Conservation (phyloP, 2,113 vertebrate species). For the Pionites leucogaster region DNA sequence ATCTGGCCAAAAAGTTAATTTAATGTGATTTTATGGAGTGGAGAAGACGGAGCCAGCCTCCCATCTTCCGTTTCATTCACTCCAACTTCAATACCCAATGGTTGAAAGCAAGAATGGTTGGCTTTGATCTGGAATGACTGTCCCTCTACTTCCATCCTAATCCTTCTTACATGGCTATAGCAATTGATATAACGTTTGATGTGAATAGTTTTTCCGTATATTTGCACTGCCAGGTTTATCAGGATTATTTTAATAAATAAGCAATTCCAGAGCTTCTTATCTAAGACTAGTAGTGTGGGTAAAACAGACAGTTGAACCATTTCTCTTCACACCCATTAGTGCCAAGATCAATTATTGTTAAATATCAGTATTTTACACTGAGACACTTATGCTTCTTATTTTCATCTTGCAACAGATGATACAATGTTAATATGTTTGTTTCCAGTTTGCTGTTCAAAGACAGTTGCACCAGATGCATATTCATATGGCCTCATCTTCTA, state of each 20-base stretch:
- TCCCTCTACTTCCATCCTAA: neutral
- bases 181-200: neutral
- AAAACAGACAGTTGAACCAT: neutral
- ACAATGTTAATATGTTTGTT: rapidly evolving
- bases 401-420: neutral
- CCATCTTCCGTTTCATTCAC: neutral
- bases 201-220: neutral
- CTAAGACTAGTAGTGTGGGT: neutral
- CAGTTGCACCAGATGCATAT: neutral
- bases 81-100: neutral
- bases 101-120: neutral
- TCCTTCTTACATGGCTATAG: neutral
- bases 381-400: neutral
- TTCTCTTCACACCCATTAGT: neutral
- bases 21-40: neutral
- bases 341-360: neutral
- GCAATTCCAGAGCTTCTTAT: neutral
- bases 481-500: neutral
- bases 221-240: neutral
- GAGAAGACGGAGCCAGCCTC: neutral
- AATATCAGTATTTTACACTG: neutral
- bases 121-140: neutral
- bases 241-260: neutral
- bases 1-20: neutral
- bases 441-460: neutral